Evolutionary conservation across 2,113 vertebrate species (phyloP).

Genomic region (Pterocles gutturalis): DNA sequence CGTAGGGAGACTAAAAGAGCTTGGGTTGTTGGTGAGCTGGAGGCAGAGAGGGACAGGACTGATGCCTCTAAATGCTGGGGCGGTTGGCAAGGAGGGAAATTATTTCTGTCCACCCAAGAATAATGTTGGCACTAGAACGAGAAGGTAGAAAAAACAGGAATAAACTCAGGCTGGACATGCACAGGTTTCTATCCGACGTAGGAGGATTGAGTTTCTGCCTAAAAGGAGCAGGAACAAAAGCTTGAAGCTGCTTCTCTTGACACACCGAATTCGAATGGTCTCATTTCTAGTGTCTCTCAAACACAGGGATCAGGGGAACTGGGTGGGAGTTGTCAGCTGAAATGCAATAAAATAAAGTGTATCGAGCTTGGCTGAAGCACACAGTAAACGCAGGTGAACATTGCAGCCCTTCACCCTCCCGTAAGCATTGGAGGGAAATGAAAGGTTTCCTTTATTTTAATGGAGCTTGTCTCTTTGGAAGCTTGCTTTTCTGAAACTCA

Average conservation of each 20-base stretch:
- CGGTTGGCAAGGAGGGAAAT: neutral
- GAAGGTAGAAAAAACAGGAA: neutral
- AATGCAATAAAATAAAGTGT: neutral
- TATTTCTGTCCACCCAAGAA: slow-evolving; percentile 6
- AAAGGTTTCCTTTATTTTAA: neutral
- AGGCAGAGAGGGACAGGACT: neutral
- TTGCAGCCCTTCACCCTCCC: neutral
- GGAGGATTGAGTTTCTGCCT: neutral
- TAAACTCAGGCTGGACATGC: neutral
- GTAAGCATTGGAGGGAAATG: neutral
- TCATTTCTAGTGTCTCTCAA: neutral
- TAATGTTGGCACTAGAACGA: neutral
- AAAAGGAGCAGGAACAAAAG: neutral
- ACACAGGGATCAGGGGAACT: neutral
- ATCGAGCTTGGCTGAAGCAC: neutral
- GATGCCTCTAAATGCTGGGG: neutral
- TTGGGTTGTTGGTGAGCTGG: neutral
- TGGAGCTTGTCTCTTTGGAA: neutral
- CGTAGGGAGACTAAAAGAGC: neutral
- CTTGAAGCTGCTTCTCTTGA: neutral
- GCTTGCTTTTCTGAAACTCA: neutral
- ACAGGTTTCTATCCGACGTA: neutral
- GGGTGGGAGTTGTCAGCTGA: neutral
- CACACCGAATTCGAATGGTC: neutral
- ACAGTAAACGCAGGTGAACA: neutral